Evolutionary conservation across 2,113 vertebrate species (phyloP).

Genomic region (Macheiramphus alcinus): DNA sequence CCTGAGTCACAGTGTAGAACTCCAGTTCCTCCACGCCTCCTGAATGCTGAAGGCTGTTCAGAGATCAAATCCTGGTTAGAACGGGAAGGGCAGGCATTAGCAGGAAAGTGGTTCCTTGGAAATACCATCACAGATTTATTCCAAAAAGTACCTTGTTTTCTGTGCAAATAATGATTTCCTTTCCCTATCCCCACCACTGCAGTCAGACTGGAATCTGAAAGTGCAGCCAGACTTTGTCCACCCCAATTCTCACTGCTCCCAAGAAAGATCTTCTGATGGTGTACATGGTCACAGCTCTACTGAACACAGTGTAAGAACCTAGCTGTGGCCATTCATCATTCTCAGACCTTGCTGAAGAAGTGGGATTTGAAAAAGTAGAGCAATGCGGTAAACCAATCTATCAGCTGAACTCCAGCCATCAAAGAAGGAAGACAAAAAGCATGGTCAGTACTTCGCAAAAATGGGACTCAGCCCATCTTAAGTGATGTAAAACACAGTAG

Average conservation of each 20-base stretch:
- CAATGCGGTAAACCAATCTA: not conserved
- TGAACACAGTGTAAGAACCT: not conserved
- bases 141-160: not conserved
- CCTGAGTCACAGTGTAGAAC: not conserved
- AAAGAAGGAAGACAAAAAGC: not conserved
- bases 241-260: not conserved
- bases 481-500: not conserved
- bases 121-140: not conserved
- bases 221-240: not conserved
- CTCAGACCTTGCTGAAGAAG: not conserved
- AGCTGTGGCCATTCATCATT: not conserved
- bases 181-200: not conserved
- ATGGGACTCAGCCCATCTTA: not conserved
- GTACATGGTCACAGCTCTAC: not conserved
- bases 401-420: not conserved
- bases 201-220: not conserved
- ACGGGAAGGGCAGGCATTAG: not conserved
- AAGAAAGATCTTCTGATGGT: not conserved
- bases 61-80: not conserved
- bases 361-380: not conserved
- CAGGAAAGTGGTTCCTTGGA: not conserved
- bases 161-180: not conserved
- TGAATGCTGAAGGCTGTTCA: not conserved
- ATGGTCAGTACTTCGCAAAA: not conserved
- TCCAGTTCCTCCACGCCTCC: not conserved